Evolutionary conservation across 2,888 invertebrate species (phyloP).

Genomic region (Altica lythri): DNA sequence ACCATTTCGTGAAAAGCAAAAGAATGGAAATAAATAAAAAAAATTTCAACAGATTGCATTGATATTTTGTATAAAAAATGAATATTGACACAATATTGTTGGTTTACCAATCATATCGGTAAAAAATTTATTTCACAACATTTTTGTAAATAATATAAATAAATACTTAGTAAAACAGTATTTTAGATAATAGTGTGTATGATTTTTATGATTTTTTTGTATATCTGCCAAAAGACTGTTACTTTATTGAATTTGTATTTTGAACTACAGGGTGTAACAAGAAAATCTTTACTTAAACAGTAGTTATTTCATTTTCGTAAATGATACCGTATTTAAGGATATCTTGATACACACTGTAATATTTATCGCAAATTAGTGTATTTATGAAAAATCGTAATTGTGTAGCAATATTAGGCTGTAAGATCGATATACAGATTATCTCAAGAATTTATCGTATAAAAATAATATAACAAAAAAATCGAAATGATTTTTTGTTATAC

Average conservation of each 20-base stretch:
- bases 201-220: slow-evolving; percentile 49
- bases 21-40: too few relatives aligned
- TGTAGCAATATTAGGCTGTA: slow-evolving; percentile 50
- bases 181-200: slow-evolving; percentile 38
- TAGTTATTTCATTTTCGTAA: background rate
- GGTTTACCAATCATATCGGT: background rate
- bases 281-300: slow-evolving; percentile 4
- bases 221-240: slow-evolving; percentile 57
- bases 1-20: too few relatives aligned
- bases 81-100: slow-evolving; percentile 10
- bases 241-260: slow-evolving; percentile 47
- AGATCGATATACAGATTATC: slow-evolving; percentile 15
- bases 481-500: background rate
- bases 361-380: slow-evolving; percentile 38
- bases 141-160: slow-evolving; percentile 35
- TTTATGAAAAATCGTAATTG: slow-evolving; percentile 40
- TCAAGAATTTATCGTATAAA: background rate
- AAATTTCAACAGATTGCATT: too few relatives aligned
- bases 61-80: too few relatives aligned
- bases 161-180: slow-evolving; percentile 39
- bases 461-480: background rate
- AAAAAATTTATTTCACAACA: slow-evolving; percentile 2
- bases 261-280: slow-evolving; percentile 9
- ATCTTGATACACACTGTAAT: slow-evolving; percentile 8
- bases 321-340: background rate